phyloP scores from a whole-genome alignment of 2,888 invertebrate genomes.

The Macroteleia sp. region DNA sequence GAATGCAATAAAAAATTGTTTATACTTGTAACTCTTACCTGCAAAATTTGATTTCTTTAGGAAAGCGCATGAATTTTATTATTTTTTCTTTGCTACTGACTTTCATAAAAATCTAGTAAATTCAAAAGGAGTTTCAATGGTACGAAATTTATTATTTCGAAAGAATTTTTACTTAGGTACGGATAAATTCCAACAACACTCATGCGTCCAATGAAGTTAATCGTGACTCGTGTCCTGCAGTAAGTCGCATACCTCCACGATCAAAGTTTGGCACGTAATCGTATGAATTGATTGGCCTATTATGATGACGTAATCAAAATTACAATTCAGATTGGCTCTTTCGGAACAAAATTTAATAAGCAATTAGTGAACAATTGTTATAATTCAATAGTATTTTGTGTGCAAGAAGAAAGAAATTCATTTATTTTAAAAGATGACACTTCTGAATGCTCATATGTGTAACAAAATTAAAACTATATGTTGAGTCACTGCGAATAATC shows the following conservation, averaged over 20 bases:
- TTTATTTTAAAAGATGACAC: conserved; percentile 12
- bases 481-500: conserved; percentile 37
- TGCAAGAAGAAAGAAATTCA: neutral
- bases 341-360: conserved; percentile 9
- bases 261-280: conserved; percentile 67
- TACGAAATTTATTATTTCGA: neutral
- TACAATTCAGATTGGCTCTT: conserved; percentile 19
- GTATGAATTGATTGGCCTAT: conserved; percentile 42
- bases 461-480: conserved; percentile 28
- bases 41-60: too few relatives aligned
- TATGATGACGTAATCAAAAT: conserved; percentile 36
- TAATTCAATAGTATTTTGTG: conserved; percentile 27
- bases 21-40: too few relatives aligned
- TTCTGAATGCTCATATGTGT: conserved; percentile 21
- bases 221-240: conserved; percentile 74
- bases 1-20: too few relatives aligned
- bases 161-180: conserved; percentile 60
- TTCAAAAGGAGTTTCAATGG: neutral
- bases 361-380: conserved; percentile 29
- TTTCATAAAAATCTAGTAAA: too few relatives aligned
- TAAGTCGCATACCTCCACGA: conserved; percentile 75
- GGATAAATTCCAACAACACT: conserved; percentile 75
- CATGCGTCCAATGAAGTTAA: conserved; percentile 72
- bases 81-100: too few relatives aligned
- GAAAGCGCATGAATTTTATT: too few relatives aligned